Evolutionary conservation across 30 jellyfish, hydroid and myxozoan genomes (phyloP).

Genomic region (Hydractinia echinata): DNA sequence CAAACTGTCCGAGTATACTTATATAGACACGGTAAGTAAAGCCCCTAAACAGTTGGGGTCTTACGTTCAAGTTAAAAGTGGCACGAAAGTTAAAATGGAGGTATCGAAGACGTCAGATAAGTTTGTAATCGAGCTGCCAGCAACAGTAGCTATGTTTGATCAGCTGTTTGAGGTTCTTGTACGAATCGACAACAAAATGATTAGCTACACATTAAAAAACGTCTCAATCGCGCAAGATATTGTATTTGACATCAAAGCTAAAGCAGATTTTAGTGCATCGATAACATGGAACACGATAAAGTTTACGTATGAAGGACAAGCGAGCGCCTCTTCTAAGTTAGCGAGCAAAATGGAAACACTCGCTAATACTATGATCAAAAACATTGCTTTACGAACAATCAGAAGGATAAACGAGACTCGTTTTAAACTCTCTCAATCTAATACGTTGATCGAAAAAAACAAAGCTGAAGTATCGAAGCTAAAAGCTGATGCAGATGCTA

Average conservation of each 20-base stretch:
- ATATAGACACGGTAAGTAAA: not conserved
- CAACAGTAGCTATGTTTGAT: constrained; percentile 12
- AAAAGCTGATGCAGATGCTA: not conserved
- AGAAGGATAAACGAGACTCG: not conserved
- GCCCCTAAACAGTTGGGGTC: not conserved
- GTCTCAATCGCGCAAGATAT: not conserved
- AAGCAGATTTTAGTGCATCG: not conserved
- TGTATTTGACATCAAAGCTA: not conserved
- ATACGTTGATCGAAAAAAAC: not conserved
- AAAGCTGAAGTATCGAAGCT: not conserved
- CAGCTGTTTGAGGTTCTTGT: not conserved
- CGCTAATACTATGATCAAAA: not conserved
- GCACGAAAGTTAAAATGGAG: not conserved
- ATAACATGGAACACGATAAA: not conserved
- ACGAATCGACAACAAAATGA: not conserved
- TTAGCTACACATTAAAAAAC: not conserved
- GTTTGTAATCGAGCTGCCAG: not conserved
- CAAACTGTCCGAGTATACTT: not conserved
- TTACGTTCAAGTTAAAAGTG: not conserved
- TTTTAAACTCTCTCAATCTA: not conserved
- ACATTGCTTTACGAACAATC: not conserved
- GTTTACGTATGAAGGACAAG: not conserved
- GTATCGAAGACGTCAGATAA: not conserved
- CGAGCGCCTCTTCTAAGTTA: not conserved
- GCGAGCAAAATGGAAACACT: not conserved